A percentile compares a stretch with the other conserved stretches of the same genome.
These are phyloP conservation scores for Amblyjoppa proteus DNA, from an alignment of 2,888 invertebrate genomes.

Conservation along the genomic window DNA sequence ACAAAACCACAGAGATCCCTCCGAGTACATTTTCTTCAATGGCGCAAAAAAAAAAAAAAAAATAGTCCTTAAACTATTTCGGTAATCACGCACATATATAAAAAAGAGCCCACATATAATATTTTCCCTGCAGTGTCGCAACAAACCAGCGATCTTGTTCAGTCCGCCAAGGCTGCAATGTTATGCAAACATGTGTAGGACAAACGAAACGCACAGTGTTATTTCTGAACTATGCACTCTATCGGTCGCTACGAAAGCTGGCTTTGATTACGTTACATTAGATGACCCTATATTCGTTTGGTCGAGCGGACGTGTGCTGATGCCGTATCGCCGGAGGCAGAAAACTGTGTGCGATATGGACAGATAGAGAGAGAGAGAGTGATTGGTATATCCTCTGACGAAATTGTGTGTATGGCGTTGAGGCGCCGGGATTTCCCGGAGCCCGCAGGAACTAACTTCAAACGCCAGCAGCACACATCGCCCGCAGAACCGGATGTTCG, in stretches of 20 bases:
- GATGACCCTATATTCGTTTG: slow-evolving; percentile 61
- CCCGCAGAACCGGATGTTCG: slow-evolving; percentile 35
- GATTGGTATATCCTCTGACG: slow-evolving; percentile 12
- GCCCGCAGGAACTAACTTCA: slow-evolving; percentile 54
- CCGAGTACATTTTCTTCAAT: too few relatives aligned
- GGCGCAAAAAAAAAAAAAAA: too few relatives aligned
- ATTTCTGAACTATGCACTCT: neutral
- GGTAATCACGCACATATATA: too few relatives aligned
- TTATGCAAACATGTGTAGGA: slow-evolving; percentile 25
- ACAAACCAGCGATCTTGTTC: neutral
- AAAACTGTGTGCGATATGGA: slow-evolving; percentile 32
- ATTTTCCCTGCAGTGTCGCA: neutral
- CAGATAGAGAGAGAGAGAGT: neutral
- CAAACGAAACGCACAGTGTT: neutral
- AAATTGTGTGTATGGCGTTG: slow-evolving; percentile 40
- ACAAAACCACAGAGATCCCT: too few relatives aligned
- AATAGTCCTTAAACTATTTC: too few relatives aligned
- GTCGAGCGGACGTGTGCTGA: slow-evolving; percentile 56
- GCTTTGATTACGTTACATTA: slow-evolving; percentile 63
- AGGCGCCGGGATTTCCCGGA: slow-evolving; percentile 33
- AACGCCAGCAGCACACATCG: slow-evolving; percentile 45
- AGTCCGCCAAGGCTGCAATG: slow-evolving; percentile 15
- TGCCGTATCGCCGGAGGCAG: slow-evolving; percentile 53
- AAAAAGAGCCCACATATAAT: too few relatives aligned
- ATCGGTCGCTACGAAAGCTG: slow-evolving; percentile 15